Conservation (phyloP, 2,888 invertebrate species). For the Eulithis prunata region DNA sequence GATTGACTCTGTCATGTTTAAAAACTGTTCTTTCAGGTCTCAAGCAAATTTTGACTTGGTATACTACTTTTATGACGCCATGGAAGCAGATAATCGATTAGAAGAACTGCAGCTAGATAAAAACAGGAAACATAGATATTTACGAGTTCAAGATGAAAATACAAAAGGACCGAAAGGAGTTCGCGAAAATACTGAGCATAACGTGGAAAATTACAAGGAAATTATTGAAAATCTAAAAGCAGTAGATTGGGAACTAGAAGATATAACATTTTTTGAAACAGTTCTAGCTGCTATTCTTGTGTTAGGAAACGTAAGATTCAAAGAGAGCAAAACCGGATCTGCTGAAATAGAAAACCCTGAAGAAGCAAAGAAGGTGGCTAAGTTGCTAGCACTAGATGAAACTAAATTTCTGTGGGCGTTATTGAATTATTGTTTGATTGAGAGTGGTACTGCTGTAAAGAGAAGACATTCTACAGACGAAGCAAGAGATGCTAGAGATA, state of each 20-base stretch:
- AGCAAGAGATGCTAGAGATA: constrained; percentile 93
- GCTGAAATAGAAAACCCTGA: constrained; percentile 90
- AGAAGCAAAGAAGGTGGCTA: constrained; percentile 88
- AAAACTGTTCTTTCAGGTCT: constrained; percentile 80
- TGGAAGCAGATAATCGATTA: constrained; percentile 87
- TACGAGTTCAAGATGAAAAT: constrained; percentile 86
- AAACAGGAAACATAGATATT: constrained; percentile 89
- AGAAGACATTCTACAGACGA: constrained; percentile 90
- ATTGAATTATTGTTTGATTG: constrained; percentile 93
- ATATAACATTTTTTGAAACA: constrained; percentile 88
- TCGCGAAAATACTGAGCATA: constrained; percentile 86
- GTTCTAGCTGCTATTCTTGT: constrained; percentile 90
- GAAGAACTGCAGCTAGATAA: constrained; percentile 87
- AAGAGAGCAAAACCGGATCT: constrained; percentile 85
- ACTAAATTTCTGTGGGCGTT: constrained; percentile 94
- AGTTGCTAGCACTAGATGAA: constrained; percentile 90
- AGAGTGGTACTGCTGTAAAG: constrained; percentile 88
- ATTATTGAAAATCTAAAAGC: constrained; percentile 86
- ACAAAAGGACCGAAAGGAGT: constrained; percentile 84
- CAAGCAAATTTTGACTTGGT: constrained; percentile 96
- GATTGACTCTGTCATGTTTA: background rate
- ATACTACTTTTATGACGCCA: constrained; percentile 95
- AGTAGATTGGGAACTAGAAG: constrained; percentile 89
- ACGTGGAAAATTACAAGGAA: constrained; percentile 86
- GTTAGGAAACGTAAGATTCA: constrained; percentile 92